phyloP scores from a whole-genome alignment of 1,140 invertebrate species.

The Neocloeon triangulifer region DNA sequence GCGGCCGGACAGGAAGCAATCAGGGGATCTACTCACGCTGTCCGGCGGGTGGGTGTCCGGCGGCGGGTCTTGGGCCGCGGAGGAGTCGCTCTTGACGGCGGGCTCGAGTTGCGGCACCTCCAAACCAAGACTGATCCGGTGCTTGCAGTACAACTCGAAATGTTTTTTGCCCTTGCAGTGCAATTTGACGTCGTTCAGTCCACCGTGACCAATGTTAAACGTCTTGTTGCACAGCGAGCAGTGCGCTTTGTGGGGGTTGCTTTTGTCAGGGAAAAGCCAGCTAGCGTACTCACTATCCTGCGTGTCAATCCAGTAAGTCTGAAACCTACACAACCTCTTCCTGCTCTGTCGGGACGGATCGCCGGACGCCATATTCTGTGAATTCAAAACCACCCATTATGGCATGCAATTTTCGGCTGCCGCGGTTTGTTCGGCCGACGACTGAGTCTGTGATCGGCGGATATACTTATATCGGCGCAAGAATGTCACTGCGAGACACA shows the following conservation, averaged over 20 bases:
- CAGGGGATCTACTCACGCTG: too few species aligned
- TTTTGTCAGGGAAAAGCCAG: constrained; percentile 14
- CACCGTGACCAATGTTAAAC: constrained; percentile 15
- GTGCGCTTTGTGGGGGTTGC: constrained; percentile 15
- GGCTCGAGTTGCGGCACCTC: constrained; percentile 13
- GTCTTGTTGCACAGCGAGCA: constrained; percentile 15
- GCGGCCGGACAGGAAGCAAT: constrained; percentile 1
- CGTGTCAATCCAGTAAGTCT: neutral
- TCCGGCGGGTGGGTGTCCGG: constrained; percentile 4
- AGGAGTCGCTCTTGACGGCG: constrained; percentile 12
- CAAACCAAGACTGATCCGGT: constrained; percentile 5
- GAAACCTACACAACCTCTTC: constrained; percentile 1
- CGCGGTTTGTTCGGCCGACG: too few species aligned
- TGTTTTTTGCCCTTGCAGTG: constrained; percentile 17
- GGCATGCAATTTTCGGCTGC: too few species aligned
- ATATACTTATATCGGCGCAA: too few species aligned
- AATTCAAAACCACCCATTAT: too few species aligned
- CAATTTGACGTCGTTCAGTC: constrained; percentile 15
- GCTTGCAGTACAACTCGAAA: constrained; percentile 9
- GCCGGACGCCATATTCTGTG: constrained; percentile 1
- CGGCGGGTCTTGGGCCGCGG: neutral
- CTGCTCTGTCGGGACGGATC: neutral
- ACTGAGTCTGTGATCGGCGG: too few species aligned
- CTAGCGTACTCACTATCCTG: constrained; percentile 10
- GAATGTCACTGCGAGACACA: too few species aligned